These are phyloP conservation scores for Myotis brandtii DNA, from an alignment of 2,113 vertebrate species.

Conservation along the genomic window DNA sequence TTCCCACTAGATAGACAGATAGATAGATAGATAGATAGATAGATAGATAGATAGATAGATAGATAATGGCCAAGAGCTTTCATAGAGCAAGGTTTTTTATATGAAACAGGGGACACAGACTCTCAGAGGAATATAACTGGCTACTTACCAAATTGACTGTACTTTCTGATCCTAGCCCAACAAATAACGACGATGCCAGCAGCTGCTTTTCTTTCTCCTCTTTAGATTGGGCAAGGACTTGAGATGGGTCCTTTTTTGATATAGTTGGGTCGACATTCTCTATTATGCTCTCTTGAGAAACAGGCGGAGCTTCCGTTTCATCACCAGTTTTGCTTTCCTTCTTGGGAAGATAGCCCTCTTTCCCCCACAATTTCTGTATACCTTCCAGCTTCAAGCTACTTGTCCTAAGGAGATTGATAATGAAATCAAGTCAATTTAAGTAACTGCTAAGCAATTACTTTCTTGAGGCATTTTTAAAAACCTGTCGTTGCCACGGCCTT, in stretches of 20 bases:
- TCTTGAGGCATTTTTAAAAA: slow-evolving; percentile 24
- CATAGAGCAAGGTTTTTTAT: neutral
- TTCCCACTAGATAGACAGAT: neutral
- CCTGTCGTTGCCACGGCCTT: neutral
- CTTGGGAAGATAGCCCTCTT: slow-evolving; percentile 94
- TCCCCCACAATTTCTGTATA: slow-evolving; percentile 95
- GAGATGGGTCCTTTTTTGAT: slow-evolving; percentile 59
- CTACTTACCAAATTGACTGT: slow-evolving; percentile 90
- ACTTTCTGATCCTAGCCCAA: slow-evolving; percentile 91
- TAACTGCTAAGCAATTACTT: neutral
- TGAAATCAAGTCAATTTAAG: slow-evolving; percentile 47
- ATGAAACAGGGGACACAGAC: neutral
- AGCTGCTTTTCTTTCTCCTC: slow-evolving; percentile 92
- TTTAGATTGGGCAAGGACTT: slow-evolving; percentile 75
- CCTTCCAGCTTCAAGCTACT: slow-evolving; percentile 92
- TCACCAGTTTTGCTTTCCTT: slow-evolving; percentile 85
- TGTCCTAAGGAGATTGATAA: slow-evolving; percentile 83
- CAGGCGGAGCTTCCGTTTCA: slow-evolving; percentile 70
- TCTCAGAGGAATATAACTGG: neutral
- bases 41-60: no score
- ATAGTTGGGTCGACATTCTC: slow-evolving; percentile 73
- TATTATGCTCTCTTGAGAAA: slow-evolving; percentile 74
- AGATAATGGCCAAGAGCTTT: neutral
- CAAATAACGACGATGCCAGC: slow-evolving; percentile 94
- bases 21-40: no score